Base-by-base conservation (phyloP, 2,888 invertebrate species). In the Lobophora halterata region DNA sequence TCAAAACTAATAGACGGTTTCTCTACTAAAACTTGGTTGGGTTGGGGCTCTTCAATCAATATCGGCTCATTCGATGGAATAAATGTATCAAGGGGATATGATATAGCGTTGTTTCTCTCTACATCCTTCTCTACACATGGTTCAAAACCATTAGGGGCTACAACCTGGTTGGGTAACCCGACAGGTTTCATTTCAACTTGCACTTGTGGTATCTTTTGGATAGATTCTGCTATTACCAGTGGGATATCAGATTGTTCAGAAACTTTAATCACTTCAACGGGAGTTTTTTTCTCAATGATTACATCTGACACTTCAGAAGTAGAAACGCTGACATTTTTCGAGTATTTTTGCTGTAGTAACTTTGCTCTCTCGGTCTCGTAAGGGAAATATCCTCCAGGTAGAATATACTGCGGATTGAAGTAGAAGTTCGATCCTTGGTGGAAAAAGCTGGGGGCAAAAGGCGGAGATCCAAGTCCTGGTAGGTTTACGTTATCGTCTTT, bases 351-450 rank as follows among this genome's bases (percentile, higher is more conserved):
- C 16, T 32, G 32, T 31, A 18, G 9, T 4, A 34, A 3, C 20
- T 56, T 46, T 8, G 55, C 25, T 28, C 26, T 13, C 37, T 58
- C 53, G 4, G 55, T 26, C 14, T 35, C 56, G 10, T 24, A 41
- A 21, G 55, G 49, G 21, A 52, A 31, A 3, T 7, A n/a, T 29
- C 18, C 37, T 43, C 46, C 37, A 23, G 55, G 36, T 19, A 65
- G 24, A 17, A 57, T 24, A 12, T 65, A 36, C 18, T 61, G 57
- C 24, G 72, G 67, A 18, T 72, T 67, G 25, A 70, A 69, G 38
- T 61, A 71, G 17, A 69, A 53, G 39, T 72, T 67, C 9, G 66
- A 63, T 6, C 70, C 69, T 48, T 68, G 59, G 26, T 71, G 68
- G 13, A 69, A 31, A 16, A 62, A 54, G 8, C 55, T 57, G 2